Evolutionary conservation across 1,140 invertebrate species (phyloP), one percentile per base, ranked within the genome.

Genomic region (Grapholita molesta): DNA sequence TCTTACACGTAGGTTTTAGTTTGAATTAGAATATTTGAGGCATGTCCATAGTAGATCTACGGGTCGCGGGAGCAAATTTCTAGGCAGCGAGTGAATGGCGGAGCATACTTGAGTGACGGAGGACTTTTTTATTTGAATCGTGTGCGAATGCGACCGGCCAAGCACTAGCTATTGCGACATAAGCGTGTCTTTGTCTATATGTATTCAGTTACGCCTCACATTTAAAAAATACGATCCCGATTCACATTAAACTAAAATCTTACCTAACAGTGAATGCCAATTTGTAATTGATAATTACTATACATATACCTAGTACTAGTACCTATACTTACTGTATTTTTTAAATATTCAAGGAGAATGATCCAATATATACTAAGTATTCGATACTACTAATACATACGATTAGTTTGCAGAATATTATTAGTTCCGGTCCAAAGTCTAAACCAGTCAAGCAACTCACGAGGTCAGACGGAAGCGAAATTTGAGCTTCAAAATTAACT

Each of bases 51-150:
- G 70, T 74, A 69, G 71, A 32, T 64, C 74, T 69, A 69, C 76
- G 77, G 73, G 68, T 74, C 66, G 67, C 73, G 71, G 72, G 79
- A 79, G 82, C 78, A 84, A 83, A 91, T 88, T 89, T 86, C 84
- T 85, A 86, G 87, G 85, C 89, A 82, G 83, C 83, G 81, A 84
- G 85, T 84, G 83, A 85, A 89, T 85, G 80, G 86, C 80, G 83
- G 81, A 85, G 89, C 89, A 91, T 91, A 91, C 85, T 91, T 90
- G 88, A 91, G 88, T 90, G 88, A 89, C 86, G 84, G 89, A 79
- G 83, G 82, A 88, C 86, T 90, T 90, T 90, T 91, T 91, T 91
- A 91, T 91, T 91, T 89, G 88, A 91, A 89, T 90, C 89, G 89
- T 91, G 89, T 88, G 78, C 76, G 86, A 90, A 91, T 91, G 89